Percentiles rank a stretch among this genome's conserved stretches.
These are phyloP conservation scores for Pasiphila rectangulata DNA, from an alignment of 2,888 invertebrate genomes.

Conservation along the genomic window DNA sequence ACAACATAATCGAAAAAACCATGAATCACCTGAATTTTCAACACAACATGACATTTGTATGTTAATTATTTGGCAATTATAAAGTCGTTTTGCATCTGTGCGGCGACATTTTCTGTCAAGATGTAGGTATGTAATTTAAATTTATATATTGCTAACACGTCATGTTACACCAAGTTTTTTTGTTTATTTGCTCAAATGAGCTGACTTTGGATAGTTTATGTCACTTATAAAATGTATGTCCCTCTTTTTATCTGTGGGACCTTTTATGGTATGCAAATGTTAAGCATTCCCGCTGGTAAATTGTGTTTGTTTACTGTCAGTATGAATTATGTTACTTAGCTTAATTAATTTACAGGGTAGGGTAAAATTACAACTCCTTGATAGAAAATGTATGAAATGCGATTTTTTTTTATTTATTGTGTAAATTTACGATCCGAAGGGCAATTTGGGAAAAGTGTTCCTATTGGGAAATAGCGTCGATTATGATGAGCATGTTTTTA, in stretches of 20 bases:
- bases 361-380: too few species aligned
- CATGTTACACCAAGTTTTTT: constrained; percentile 9
- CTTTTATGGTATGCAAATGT: constrained; percentile 3
- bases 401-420: too few species aligned
- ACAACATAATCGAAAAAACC: constrained; percentile 18
- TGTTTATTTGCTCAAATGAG: constrained; percentile 2
- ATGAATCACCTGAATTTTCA: constrained; percentile 13
- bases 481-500: too few species aligned
- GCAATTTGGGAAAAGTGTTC: too few species aligned
- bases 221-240: constrained; percentile 4
- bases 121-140: constrained; percentile 3
- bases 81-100: constrained; percentile 20
- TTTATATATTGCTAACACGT: constrained; percentile 10
- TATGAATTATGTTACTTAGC: background rate
- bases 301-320: background rate
- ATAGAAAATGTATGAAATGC: too few species aligned
- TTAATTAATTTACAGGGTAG: too few species aligned
- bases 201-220: background rate
- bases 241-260: background rate
- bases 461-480: too few species aligned
- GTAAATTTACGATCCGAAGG: too few species aligned
- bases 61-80: constrained; percentile 18
- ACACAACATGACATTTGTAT: constrained; percentile 20
- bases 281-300: background rate
- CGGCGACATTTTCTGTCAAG: constrained; percentile 13